Evolutionary conservation across 2,113 vertebrate genomes (phyloP).

Genomic region (Arothron firmamentum): DNA sequence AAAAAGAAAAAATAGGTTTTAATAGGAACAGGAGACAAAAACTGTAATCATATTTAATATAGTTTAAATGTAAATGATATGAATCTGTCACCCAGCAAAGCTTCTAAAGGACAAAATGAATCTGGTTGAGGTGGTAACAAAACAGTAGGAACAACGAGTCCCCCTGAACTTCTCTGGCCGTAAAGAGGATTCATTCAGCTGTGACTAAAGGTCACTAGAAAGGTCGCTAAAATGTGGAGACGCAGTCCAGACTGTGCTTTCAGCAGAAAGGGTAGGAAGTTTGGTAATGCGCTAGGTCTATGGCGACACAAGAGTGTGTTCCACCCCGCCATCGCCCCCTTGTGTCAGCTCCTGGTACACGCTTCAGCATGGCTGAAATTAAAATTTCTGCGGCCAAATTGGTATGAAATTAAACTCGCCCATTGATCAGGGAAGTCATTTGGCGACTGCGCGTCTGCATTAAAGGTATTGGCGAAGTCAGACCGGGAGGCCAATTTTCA

Average conservation of each 20-base stretch:
- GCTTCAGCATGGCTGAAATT: conserved; percentile 11
- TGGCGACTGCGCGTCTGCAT: conserved; percentile 10
- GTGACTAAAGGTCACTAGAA: too few relatives aligned
- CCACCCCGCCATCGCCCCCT: too few relatives aligned
- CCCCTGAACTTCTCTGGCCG: not conserved
- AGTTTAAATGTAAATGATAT: too few relatives aligned
- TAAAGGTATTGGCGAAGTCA: conserved; percentile 10
- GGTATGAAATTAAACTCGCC: conserved; percentile 35
- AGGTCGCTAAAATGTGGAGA: conserved; percentile 22
- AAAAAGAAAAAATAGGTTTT: too few relatives aligned
- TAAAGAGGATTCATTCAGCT: too few relatives aligned
- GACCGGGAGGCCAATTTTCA: conserved; percentile 20
- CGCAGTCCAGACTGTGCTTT: conserved; percentile 3
- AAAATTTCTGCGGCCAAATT: conserved; percentile 22
- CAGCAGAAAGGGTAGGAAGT: too few relatives aligned
- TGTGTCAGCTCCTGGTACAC: too few relatives aligned
- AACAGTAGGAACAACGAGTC: conserved; percentile 9
- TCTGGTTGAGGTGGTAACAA: not conserved
- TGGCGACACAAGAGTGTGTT: too few relatives aligned
- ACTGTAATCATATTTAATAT: too few relatives aligned
- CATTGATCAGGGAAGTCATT: conserved; percentile 14
- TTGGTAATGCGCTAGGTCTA: too few relatives aligned
- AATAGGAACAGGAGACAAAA: too few relatives aligned
- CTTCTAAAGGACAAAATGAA: not conserved
- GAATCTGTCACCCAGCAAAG: too few relatives aligned